Percentiles rank a stretch among this genome's conserved stretches.
These are phyloP conservation scores for Jordanella pulchra DNA, from an alignment of 2,797 vertebrate species.

Conservation along the genomic window DNA sequence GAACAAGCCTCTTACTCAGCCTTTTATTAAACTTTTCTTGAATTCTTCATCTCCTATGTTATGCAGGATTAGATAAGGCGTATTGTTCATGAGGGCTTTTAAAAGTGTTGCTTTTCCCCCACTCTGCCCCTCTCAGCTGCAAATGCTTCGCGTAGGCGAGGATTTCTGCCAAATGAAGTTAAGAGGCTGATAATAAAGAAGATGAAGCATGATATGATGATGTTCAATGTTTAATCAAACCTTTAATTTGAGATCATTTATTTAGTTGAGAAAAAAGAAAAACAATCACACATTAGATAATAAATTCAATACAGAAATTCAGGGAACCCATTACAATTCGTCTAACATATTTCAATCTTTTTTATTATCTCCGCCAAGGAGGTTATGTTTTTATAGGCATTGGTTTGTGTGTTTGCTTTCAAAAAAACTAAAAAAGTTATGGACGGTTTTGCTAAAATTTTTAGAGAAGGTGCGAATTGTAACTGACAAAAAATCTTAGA, in stretches of 20 bases:
- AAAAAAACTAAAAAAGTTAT: no score
- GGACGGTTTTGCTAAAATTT: no score
- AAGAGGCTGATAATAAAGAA: slow-evolving; percentile 39
- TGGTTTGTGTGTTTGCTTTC: no score
- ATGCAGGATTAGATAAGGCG: background rate
- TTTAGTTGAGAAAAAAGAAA: background rate
- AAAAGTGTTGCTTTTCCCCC: background rate
- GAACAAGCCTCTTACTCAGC: slow-evolving; percentile 10
- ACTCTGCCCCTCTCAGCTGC: background rate
- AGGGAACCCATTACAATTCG: background rate
- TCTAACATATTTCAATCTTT: background rate
- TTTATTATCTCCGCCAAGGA: background rate
- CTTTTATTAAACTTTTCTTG: background rate
- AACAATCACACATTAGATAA: background rate
- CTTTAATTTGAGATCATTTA: background rate
- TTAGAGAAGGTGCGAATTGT: no score
- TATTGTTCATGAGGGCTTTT: background rate
- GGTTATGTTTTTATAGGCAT: no score
- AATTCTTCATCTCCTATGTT: background rate
- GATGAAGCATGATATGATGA: slow-evolving; percentile 37
- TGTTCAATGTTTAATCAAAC: background rate
- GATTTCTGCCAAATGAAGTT: slow-evolving; percentile 43
- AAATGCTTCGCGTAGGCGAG: slow-evolving; percentile 39
- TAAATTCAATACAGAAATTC: no score
- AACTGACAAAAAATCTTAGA: no score